A percentile compares a stretch with the other conserved stretches of the same genome.
Evolutionary conservation across 2,888 invertebrate species (phyloP).

Genomic region (Heliconius ismenius): DNA sequence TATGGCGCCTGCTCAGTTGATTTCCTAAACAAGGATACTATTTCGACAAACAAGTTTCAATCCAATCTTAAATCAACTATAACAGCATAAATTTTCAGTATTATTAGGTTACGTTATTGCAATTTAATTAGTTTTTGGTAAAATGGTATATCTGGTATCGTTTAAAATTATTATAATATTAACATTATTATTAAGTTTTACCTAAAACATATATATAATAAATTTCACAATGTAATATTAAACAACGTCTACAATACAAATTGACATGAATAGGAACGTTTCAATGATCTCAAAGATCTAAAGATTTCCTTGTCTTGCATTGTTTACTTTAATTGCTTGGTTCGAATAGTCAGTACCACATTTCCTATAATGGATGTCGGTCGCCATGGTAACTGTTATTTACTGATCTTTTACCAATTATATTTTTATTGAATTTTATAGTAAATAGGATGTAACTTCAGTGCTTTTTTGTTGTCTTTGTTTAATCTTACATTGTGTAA

Average conservation of each 20-base stretch:
- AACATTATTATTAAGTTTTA: no score
- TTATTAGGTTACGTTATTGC: background rate
- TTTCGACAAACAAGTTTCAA: conserved; percentile 18
- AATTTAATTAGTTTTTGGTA: background rate
- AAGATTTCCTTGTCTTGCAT: conserved; percentile 2
- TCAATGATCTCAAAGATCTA: background rate
- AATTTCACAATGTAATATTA: conserved; percentile 1
- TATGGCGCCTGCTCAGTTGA: conserved; percentile 24
- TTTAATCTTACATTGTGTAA: no score
- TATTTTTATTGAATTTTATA: background rate
- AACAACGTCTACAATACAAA: conserved; percentile 11
- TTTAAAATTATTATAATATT: background rate
- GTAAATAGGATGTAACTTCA: background rate
- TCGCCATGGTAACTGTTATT: background rate
- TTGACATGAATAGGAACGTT: conserved; percentile 2
- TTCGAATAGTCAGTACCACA: conserved; percentile 1
- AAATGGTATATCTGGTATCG: background rate
- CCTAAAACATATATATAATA: no score
- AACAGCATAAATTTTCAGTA: background rate
- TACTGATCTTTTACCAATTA: background rate
- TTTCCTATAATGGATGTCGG: background rate
- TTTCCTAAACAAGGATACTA: conserved; percentile 11
- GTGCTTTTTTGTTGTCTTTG: no score
- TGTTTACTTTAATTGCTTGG: conserved; percentile 12
- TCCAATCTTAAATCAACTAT: background rate